Evolutionary conservation across 1,140 invertebrate species (phyloP).

Genomic region (Trachelipus rathkii): DNA sequence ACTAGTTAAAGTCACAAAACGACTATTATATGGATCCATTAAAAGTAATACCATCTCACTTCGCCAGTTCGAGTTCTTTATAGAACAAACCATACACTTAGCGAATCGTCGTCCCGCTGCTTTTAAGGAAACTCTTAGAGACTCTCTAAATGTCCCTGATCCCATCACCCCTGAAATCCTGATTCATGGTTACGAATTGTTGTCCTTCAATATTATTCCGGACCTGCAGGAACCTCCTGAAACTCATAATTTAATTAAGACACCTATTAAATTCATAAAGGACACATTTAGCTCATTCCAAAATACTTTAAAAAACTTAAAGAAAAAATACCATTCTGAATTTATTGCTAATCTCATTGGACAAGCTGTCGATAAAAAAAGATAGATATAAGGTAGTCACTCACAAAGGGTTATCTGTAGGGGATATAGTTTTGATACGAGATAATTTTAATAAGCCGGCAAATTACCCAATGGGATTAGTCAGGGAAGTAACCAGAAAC

Average conservation of each 20-base stretch:
- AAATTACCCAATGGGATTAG: not conserved
- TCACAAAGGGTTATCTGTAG: not conserved
- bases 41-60: not conserved
- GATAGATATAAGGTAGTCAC: slow-evolving; percentile 8
- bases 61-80: not conserved
- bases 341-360: not conserved
- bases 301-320: not conserved
- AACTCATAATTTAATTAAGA: not conserved
- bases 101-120: slow-evolving; percentile 1
- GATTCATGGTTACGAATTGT: not conserved
- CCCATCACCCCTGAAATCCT: slow-evolving; percentile 8
- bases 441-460: not conserved
- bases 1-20: not conserved
- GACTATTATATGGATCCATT: slow-evolving; percentile 4
- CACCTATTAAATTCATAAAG: not conserved
- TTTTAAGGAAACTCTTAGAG: slow-evolving; percentile 12
- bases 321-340: not conserved
- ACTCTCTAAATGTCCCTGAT: not conserved
- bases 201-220: not conserved
- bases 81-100: slow-evolving; percentile 16
- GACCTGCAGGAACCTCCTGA: not conserved
- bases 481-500: not conserved
- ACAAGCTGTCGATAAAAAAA: slow-evolving; percentile 7
- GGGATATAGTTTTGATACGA: not conserved
- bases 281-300: not conserved